Evolutionary conservation across 2,797 vertebrate species (phyloP).

Genomic region (Chelidonichthys spinosus): DNA sequence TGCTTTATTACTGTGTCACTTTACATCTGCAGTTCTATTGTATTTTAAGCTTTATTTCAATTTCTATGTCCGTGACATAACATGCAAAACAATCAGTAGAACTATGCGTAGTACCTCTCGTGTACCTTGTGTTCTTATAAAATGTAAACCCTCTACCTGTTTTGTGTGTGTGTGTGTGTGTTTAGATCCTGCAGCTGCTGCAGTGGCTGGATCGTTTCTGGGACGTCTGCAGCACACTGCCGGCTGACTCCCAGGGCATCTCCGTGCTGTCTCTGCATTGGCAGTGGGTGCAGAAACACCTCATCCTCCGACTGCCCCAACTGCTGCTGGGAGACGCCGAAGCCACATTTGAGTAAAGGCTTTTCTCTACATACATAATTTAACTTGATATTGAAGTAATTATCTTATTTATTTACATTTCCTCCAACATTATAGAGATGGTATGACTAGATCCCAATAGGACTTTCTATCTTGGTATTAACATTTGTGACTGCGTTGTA

Average conservation of each 20-base stretch:
- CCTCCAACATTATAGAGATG: not conserved
- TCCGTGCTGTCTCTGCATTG: slow-evolving; percentile 94
- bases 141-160: not conserved
- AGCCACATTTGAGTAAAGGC: slow-evolving; percentile 86
- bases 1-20: not conserved
- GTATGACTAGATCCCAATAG: not conserved
- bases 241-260: slow-evolving; percentile 87
- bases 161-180: slow-evolving; percentile 10
- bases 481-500: slow-evolving; percentile 35
- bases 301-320: slow-evolving; percentile 87
- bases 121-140: too few species aligned
- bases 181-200: slow-evolving; percentile 81
- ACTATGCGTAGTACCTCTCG: too few species aligned
- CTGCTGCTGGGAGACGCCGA: slow-evolving; percentile 86
- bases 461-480: not conserved
- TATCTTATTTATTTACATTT: not conserved
- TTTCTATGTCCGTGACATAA: too few species aligned
- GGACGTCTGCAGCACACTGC: slow-evolving; percentile 86
- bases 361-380: not conserved
- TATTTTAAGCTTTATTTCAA: not conserved
- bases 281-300: slow-evolving; percentile 96
- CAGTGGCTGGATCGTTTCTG: slow-evolving; percentile 95
- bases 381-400: not conserved
- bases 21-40: not conserved
- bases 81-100: too few species aligned